Base-by-base conservation (phyloP, 2,797 vertebrate species). In the Chanos chanos region DNA sequence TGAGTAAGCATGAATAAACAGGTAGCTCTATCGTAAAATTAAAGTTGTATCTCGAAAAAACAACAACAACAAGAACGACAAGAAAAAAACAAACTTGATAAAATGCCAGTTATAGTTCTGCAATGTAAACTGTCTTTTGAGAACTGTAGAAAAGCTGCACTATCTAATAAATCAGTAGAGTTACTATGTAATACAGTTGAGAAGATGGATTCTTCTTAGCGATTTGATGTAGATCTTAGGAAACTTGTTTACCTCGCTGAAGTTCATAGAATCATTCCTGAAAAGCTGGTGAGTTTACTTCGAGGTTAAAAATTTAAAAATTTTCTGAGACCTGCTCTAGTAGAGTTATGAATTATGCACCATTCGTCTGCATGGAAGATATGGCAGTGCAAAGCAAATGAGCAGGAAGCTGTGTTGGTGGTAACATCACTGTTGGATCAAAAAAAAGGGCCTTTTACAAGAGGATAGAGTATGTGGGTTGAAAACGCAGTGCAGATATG, bases 1-100 rank as follows among this genome's bases (percentile, higher is more conserved):
- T 77, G 80, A 86, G 82, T 81, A 72, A 75, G 78, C 80, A 82
- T 85, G 81, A 85, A 79, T n/a, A n/a, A n/a, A n/a, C n/a, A n/a
- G n/a, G n/a, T n/a, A n/a, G n/a, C n/a, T n/a, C n/a, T n/a, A n/a
- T n/a, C n/a, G n/a, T n/a, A n/a, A n/a, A n/a, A n/a, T n/a, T n/a
- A n/a, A n/a, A n/a, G n/a, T n/a, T n/a, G n/a, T n/a, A n/a, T n/a
- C n/a, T n/a, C n/a, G n/a, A n/a, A n/a, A n/a, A n/a, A n/a, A n/a
- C n/a, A n/a, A n/a, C n/a, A n/a, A n/a, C n/a, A n/a, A n/a, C n/a
- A n/a, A n/a, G n/a, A n/a, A n/a, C n/a, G n/a, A n/a, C n/a, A n/a
- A n/a, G n/a, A n/a, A n/a, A n/a, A n/a, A n/a, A n/a, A n/a, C n/a
- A n/a, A n/a, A n/a, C n/a, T n/a, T n/a, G n/a, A n/a, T n/a, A n/a